Percentiles rank a stretch among this genome's conserved stretches.
These are phyloP conservation scores for Drosophila saltans DNA, from an alignment of 1,140 invertebrate species.

Conservation along the genomic window DNA sequence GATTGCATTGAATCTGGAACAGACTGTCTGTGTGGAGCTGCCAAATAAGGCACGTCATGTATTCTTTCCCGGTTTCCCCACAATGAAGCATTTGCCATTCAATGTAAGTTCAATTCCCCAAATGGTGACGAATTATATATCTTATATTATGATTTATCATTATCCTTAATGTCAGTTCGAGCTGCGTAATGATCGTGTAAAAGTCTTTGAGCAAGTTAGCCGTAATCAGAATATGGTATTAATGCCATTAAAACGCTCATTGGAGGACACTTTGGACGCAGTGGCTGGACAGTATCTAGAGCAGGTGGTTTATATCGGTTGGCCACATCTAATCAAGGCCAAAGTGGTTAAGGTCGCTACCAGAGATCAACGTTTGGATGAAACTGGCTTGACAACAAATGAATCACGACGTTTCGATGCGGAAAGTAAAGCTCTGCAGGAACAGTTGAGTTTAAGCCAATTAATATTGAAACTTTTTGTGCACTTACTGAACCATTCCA, in stretches of 20 bases:
- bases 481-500: not conserved
- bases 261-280: slow-evolving; percentile 81
- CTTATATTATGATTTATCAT: not conserved
- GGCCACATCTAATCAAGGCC: slow-evolving; percentile 94
- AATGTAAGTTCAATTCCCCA: slow-evolving; percentile 84
- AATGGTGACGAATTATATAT: too few relatives aligned
- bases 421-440: slow-evolving; percentile 59
- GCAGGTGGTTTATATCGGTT: slow-evolving; percentile 90
- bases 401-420: slow-evolving; percentile 57
- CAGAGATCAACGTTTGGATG: slow-evolving; percentile 36
- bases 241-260: slow-evolving; percentile 76
- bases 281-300: slow-evolving; percentile 88
- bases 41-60: slow-evolving; percentile 88
- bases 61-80: slow-evolving; percentile 95
- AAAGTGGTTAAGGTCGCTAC: slow-evolving; percentile 79
- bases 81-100: slow-evolving; percentile 92
- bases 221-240: slow-evolving; percentile 93
- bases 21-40: slow-evolving; percentile 90
- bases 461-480: too few relatives aligned
- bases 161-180: slow-evolving; percentile 82
- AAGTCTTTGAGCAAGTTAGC: slow-evolving; percentile 94
- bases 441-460: slow-evolving; percentile 67
- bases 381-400: slow-evolving; percentile 40
- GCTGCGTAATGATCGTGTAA: slow-evolving; percentile 89
- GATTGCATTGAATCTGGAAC: slow-evolving; percentile 85